Evolutionary conservation across 35 echinoderm and acorn worm species (phyloP).

Genomic region (Apostichopus parvimensis): DNA sequence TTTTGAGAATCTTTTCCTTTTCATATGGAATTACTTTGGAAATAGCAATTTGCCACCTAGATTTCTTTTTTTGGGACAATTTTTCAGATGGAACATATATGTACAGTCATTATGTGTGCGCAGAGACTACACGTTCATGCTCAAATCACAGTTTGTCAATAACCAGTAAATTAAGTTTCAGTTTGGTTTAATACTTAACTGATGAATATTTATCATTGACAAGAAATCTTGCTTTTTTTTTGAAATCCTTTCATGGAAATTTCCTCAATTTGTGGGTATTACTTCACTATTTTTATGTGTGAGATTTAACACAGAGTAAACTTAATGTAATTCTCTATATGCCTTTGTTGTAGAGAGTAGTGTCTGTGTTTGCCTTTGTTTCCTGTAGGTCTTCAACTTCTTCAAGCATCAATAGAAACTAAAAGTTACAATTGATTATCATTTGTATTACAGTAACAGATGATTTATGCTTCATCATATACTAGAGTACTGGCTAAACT

Average conservation of each 20-base stretch:
- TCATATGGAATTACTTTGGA: background rate
- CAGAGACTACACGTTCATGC: background rate
- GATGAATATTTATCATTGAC: too few species aligned
- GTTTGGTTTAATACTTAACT: background rate
- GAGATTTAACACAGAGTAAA: too few species aligned
- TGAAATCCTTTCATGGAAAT: background rate
- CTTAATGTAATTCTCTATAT: too few species aligned
- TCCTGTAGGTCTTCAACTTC: too few species aligned
- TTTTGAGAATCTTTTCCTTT: background rate
- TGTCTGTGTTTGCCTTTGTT: too few species aligned
- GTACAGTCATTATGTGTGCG: background rate
- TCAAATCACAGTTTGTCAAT: background rate
- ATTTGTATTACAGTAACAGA: too few species aligned
- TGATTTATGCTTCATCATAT: too few species aligned
- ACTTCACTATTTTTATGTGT: background rate
- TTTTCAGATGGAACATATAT: background rate
- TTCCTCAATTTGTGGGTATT: conserved; percentile 18
- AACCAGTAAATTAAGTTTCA: background rate
- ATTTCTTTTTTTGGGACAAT: background rate
- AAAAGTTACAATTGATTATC: too few species aligned
- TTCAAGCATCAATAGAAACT: too few species aligned
- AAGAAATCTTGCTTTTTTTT: too few species aligned
- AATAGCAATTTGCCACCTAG: background rate
- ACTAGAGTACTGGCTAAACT: too few species aligned
- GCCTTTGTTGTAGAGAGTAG: too few species aligned